Base-by-base conservation (phyloP, 1,140 invertebrate species). In the Anastrepha ludens region DNA sequence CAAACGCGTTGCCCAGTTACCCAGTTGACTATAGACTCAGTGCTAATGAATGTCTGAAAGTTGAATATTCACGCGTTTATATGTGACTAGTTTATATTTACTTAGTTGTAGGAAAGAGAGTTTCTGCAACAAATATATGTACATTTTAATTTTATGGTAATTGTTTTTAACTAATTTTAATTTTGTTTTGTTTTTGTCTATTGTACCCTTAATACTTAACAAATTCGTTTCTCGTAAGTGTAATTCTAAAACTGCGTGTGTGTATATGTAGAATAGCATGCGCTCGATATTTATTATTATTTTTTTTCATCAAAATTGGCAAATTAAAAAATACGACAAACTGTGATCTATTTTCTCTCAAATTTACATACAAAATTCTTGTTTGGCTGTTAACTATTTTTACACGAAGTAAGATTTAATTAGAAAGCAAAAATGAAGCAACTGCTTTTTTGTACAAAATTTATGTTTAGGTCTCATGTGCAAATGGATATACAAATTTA, bases 311-410 rank as follows among this genome's bases (percentile, higher is more conserved):
- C 74, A 58, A 87, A 81, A 86, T 87, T 74, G 58, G 62, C n/a
- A 88, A 86, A 87, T 85, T 88, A 87, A 88, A 88, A 70, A 70
- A 86, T 74, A 81, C 47, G 87, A 90, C 91, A 91, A 92, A 92
- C 91, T 92, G 91, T 92, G 91, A 92, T 92, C 90, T 91, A 89
- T 89, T 90, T 91, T 88, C 90, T 91, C 85, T 60, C 55, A 90
- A 89, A 70, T 89, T 87, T 89, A 89, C 89, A 90, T 74, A 89
- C 91, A 88, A 92, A 92, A 92, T 92, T 92, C 88, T 88, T 88
- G 88, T 92, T 92, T 92, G 91, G 91, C 90, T 92, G 88, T 92
- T 92, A 89, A 74, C 89, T 89, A 89, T 89, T 88, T 90, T 89
- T 89, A 78, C 39, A 86, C 17, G 44, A 62, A 64, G 50, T 74